These are phyloP conservation scores for Neosilurus mollespiculum DNA, from an alignment of 2,797 vertebrate species.

Conservation along the genomic window DNA sequence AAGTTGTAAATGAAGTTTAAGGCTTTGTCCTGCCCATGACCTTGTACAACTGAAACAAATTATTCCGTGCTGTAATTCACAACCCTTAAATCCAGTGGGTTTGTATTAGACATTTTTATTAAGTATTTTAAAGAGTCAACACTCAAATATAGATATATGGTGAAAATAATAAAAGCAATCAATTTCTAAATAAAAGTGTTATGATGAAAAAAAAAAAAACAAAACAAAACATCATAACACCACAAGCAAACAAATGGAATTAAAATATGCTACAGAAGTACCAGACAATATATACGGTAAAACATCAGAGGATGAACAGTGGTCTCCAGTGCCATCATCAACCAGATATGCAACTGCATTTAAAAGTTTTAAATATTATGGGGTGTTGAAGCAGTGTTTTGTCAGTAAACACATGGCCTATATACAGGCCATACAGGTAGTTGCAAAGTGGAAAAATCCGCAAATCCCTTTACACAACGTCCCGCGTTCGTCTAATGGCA, in stretches of 20 bases:
- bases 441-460: background rate
- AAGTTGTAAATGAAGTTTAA: background rate
- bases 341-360: background rate
- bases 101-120: conserved; percentile 66
- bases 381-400: conserved; percentile 5
- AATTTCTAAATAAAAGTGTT: conserved; percentile 26
- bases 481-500: conserved; percentile 84
- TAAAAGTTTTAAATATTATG: background rate
- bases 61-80: background rate
- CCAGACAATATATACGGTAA: background rate
- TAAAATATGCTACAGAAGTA: conserved; percentile 5
- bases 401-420: conserved; percentile 5
- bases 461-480: conserved; percentile 75
- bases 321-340: background rate
- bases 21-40: background rate
- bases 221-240: background rate
- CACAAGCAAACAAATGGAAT: conserved; percentile 13
- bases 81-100: conserved; percentile 11
- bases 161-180: conserved; percentile 54
- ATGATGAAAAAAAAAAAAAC: conserved; percentile 48
- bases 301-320: background rate
- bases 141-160: conserved; percentile 60
- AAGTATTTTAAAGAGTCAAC: conserved; percentile 57
- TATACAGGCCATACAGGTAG: conserved; percentile 36
- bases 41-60: background rate